Evolutionary conservation across 2,797 vertebrate genomes (phyloP), one percentile per base, ranked within the genome.

Genomic region (Sebastes goodei): DNA sequence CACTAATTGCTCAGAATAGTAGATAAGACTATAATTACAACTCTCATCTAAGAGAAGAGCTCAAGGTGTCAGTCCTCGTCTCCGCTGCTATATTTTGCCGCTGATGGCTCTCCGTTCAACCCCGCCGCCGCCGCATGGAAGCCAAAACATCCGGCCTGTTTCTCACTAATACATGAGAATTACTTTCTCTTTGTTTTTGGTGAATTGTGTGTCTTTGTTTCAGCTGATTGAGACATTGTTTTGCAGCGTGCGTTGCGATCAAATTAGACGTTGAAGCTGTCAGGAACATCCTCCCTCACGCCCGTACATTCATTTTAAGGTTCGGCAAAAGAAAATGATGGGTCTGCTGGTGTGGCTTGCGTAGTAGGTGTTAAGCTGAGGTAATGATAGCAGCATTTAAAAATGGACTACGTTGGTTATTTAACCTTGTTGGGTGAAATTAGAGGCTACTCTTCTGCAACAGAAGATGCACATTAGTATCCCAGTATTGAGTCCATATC

Each of bases 11-110:
- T 67, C 4, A 29, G 83, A 89, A 81, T 82, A 84, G 73, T 71
- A 91, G 93, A 93, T 93, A 89, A 86, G 82, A 83, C 76, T 79
- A 65, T 88, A 94, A 91, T 94, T 92, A 93, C 68, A 84, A 80
- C 60, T 82, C 77, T 77, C 42, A 74, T 84, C 82, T 83, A 4
- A 88, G 84, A 74, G 76, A 69, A 82, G 72, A 82, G 82, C 86
- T 85, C 2, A 20, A 62, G 69, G 84, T 85, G 78, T 90, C 83
- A 74, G 33, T 89, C 74, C 80, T 64, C 73, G 15, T 84, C 80
- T 84, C 5, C 7, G 63, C 72, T 78, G 69, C 78, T 78, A 21
- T 78, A 57, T 66, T 72, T 81, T 38, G 29, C 78, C 0, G 27
- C 69, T 57, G 27, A 67, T 55, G 56, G 63, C 25, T 59, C 61